Evolutionary conservation across 2,113 vertebrate genomes (phyloP).

Genomic region (Forbesichthys papilliferus): DNA sequence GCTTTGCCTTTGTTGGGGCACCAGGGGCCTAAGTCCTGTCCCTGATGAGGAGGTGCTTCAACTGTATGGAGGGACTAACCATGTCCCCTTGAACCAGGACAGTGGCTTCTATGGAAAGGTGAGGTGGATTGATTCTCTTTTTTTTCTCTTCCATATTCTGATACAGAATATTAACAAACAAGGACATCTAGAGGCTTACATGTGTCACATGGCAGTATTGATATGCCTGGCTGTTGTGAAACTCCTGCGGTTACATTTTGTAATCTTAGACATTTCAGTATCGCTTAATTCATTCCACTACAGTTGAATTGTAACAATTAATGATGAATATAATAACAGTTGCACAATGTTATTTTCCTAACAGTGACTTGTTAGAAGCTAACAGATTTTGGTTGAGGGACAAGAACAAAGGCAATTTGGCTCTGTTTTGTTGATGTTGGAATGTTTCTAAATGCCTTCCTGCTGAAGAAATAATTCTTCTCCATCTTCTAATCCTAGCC

Average conservation of each 20-base stretch:
- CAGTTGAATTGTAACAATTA: background rate
- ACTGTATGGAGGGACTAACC: conserved; percentile 79
- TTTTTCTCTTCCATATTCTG: conserved; percentile 20
- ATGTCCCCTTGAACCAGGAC: conserved; percentile 81
- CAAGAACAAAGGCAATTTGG: conserved; percentile 23
- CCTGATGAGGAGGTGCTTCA: conserved; percentile 80
- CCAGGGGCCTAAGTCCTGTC: conserved; percentile 80
- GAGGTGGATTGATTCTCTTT: conserved; percentile 6
- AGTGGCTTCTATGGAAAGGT: conserved; percentile 89
- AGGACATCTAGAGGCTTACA: conserved; percentile 32
- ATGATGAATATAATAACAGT: background rate
- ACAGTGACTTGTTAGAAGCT: background rate
- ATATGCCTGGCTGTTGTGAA: conserved; percentile 30
- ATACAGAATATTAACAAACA: background rate
- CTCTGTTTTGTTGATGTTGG: conserved; percentile 20
- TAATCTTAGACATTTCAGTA: conserved; percentile 33
- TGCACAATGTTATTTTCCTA: background rate
- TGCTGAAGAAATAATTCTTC: conserved; percentile 11
- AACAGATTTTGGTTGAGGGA: conserved; percentile 3
- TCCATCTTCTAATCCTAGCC: background rate
- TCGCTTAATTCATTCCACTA: background rate
- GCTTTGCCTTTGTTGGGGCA: conserved; percentile 9
- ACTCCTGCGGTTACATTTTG: conserved; percentile 13
- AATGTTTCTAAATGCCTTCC: conserved; percentile 21
- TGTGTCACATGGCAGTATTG: conserved; percentile 16